Conservation (phyloP, 2,888 invertebrate species). For the Gymnocheta viridis region DNA sequence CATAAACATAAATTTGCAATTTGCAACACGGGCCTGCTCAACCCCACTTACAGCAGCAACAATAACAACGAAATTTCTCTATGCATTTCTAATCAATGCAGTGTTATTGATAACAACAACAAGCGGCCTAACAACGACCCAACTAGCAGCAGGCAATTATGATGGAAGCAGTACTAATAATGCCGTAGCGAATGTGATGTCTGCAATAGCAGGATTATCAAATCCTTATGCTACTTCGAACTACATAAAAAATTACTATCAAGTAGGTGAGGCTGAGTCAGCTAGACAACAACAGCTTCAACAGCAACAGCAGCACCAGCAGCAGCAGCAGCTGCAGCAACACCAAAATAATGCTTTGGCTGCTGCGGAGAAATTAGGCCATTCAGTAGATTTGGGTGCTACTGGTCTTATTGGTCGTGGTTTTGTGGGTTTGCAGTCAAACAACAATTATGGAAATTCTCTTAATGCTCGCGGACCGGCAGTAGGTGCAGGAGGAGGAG, state of each 20-base stretch:
- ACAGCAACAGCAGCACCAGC: background rate
- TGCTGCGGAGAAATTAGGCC: constrained; percentile 4
- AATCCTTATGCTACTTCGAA: constrained; percentile 50
- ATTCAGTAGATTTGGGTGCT: constrained; percentile 13
- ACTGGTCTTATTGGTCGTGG: constrained; percentile 43
- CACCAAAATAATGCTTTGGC: constrained; percentile 17
- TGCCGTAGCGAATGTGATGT: constrained; percentile 25
- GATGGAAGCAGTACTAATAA: constrained; percentile 39
- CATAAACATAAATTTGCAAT: constrained; percentile 46
- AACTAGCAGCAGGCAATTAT: constrained; percentile 49
- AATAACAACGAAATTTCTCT: constrained; percentile 13
- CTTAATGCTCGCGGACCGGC: background rate
- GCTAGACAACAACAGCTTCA: constrained; percentile 31
- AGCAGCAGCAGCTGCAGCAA: constrained; percentile 5
- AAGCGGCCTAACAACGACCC: constrained; percentile 21
- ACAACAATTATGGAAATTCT: constrained; percentile 55
- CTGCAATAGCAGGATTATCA: constrained; percentile 63
- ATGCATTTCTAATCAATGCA: constrained; percentile 57
- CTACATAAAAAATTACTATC: constrained; percentile 58
- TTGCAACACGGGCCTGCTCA: constrained; percentile 36
- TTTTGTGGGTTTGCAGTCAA: constrained; percentile 27
- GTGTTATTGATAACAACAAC: constrained; percentile 46
- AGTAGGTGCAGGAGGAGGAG: background rate
- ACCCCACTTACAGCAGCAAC: background rate
- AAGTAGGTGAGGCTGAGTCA: constrained; percentile 19